Evolutionary conservation across 2,888 invertebrate genomes (phyloP).

Genomic region (Chironomus tentans): DNA sequence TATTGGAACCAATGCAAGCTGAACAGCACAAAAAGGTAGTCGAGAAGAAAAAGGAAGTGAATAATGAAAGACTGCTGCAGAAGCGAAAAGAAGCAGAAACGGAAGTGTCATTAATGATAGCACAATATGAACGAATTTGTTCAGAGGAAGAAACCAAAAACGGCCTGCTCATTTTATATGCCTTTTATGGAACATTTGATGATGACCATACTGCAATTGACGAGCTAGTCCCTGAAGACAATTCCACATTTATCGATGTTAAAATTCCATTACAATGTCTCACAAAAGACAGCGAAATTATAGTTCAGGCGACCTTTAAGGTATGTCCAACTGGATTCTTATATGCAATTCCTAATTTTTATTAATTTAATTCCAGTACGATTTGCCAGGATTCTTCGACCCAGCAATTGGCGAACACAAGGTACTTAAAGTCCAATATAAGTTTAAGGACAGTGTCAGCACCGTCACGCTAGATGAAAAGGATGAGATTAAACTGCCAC

Average conservation of each 20-base stretch:
- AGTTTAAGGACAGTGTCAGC: slow-evolving; percentile 70
- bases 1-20: slow-evolving; percentile 74
- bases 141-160: slow-evolving; percentile 70
- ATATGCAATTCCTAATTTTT: slow-evolving; percentile 1
- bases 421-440: slow-evolving; percentile 74
- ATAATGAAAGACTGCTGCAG: slow-evolving; percentile 52
- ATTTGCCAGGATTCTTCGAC: slow-evolving; percentile 94
- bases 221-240: slow-evolving; percentile 25
- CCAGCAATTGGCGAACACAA: slow-evolving; percentile 91
- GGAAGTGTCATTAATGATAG: slow-evolving; percentile 83
- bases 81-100: slow-evolving; percentile 76
- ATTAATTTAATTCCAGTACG: slow-evolving; percentile 54
- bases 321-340: slow-evolving; percentile 43
- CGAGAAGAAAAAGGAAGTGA: slow-evolving; percentile 72
- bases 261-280: slow-evolving; percentile 92
- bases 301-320: slow-evolving; percentile 77
- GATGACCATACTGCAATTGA: slow-evolving; percentile 32
- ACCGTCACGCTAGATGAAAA: slow-evolving; percentile 69
- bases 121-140: slow-evolving; percentile 74
- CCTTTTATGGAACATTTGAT: slow-evolving; percentile 66
- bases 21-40: slow-evolving; percentile 70
- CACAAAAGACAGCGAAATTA: slow-evolving; percentile 81
- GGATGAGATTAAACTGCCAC: slow-evolving; percentile 41
- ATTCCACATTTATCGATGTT: slow-evolving; percentile 63
- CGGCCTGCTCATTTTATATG: slow-evolving; percentile 79